A percentile compares a stretch with the other conserved stretches of the same genome.
phyloP scores from a whole-genome alignment of 2,113 vertebrate genomes.

The Dicaeum eximium region DNA sequence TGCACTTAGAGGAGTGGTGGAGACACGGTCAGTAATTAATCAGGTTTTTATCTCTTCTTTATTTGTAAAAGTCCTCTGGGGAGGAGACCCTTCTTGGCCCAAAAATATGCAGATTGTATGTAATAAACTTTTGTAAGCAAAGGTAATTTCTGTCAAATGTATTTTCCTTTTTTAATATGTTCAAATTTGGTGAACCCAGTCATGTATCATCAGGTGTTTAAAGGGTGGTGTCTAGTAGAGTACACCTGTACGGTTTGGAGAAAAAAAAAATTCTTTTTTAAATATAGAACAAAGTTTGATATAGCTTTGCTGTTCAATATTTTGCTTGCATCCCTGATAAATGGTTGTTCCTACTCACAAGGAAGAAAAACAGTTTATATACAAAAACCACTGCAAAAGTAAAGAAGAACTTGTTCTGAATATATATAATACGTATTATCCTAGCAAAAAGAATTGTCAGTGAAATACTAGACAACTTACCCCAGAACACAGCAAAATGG shows the following conservation, averaged over 20 bases:
- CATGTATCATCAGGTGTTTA: conserved; percentile 55
- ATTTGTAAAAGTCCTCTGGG: conserved; percentile 56
- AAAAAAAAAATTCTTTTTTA: neutral
- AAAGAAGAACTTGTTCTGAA: conserved; percentile 20
- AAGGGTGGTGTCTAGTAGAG: conserved; percentile 38
- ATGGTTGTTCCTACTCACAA: neutral
- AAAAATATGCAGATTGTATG: conserved; percentile 76
- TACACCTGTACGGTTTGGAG: conserved; percentile 23
- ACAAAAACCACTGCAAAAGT: neutral
- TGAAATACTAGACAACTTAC: neutral
- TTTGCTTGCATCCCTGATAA: neutral
- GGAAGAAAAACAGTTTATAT: neutral
- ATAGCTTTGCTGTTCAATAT: neutral
- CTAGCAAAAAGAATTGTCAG: neutral
- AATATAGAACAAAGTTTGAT: conserved; percentile 23
- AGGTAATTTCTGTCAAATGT: conserved; percentile 67
- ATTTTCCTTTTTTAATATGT: conserved; percentile 67
- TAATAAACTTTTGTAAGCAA: conserved; percentile 76
- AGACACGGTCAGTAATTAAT: conserved; percentile 33
- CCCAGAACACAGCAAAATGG: neutral
- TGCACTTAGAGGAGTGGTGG: conserved; percentile 26
- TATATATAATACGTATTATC: neutral
- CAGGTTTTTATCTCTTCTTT: conserved; percentile 69
- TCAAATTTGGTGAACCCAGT: conserved; percentile 55
- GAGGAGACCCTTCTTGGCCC: conserved; percentile 58